These are phyloP conservation scores for Jaculus jaculus DNA, from an alignment of 2,113 vertebrate species.

Conservation along the genomic window DNA sequence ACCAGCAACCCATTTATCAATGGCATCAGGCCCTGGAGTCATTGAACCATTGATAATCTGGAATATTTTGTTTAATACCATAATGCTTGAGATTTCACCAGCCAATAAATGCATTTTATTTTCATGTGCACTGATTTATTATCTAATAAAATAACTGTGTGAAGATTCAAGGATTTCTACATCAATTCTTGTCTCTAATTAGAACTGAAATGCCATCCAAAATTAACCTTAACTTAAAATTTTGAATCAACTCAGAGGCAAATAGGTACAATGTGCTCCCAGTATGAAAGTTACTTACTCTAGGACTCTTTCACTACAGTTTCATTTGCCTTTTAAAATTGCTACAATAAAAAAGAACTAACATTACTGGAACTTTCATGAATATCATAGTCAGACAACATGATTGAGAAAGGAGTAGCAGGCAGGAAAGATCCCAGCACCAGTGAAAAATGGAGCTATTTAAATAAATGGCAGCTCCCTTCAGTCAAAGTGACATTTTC, in stretches of 20 bases:
- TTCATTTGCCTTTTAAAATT: not conserved
- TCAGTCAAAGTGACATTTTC: not conserved
- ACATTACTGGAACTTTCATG: not conserved
- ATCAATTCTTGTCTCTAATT: conserved; percentile 32
- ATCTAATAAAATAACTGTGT: not conserved
- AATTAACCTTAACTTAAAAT: conserved; percentile 28
- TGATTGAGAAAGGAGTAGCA: not conserved
- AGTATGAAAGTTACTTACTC: conserved; percentile 17
- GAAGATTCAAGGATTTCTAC: not conserved
- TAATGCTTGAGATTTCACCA: not conserved
- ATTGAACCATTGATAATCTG: not conserved
- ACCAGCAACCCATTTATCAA: not conserved
- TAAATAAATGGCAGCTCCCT: not conserved
- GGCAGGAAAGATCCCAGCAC: not conserved
- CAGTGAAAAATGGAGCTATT: not conserved
- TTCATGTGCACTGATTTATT: conserved; percentile 17
- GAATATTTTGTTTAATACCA: not conserved
- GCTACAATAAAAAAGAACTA: conserved; percentile 26
- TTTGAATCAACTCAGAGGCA: not conserved
- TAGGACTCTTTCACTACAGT: not conserved
- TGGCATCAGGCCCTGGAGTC: not conserved
- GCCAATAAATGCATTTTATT: conserved; percentile 33
- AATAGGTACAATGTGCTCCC: not conserved
- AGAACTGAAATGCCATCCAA: not conserved
- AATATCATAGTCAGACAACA: not conserved